These are phyloP conservation scores for Xanthostigma xanthostigma DNA, from an alignment of 2,888 invertebrate genomes.

Conservation along the genomic window DNA sequence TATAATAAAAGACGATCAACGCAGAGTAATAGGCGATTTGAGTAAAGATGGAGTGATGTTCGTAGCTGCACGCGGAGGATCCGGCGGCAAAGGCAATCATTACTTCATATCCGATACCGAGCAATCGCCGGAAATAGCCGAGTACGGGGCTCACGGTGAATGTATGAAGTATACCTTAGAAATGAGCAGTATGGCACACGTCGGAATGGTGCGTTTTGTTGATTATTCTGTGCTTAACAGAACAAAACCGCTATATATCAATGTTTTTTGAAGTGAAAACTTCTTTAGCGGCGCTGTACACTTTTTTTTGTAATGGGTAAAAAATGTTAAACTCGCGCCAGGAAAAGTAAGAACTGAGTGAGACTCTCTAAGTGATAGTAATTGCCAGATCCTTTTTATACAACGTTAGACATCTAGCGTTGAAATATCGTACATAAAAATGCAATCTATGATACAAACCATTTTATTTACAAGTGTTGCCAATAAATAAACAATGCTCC, in stretches of 20 bases:
- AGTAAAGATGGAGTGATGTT: constrained; percentile 57
- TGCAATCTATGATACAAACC: no score
- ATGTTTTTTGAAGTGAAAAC: no score
- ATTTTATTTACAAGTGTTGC: no score
- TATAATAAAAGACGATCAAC: constrained; percentile 41
- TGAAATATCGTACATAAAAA: no score
- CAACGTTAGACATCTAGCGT: no score
- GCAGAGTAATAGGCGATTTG: constrained; percentile 53
- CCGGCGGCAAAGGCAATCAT: constrained; percentile 89
- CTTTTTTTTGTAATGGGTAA: no score
- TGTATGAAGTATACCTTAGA: constrained; percentile 56
- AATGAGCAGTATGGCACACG: constrained; percentile 83
- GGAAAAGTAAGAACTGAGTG: no score
- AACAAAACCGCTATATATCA: not conserved
- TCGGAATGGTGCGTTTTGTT: constrained; percentile 54
- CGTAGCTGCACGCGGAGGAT: constrained; percentile 86
- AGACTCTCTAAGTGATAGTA: no score
- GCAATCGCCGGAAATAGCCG: constrained; percentile 71
- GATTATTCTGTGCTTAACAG: not conserved
- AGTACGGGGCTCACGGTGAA: constrained; percentile 80
- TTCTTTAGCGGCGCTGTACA: no score
- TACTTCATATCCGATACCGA: constrained; percentile 71
- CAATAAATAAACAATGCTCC: no score
- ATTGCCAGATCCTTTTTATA: no score
- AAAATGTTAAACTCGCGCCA: no score